Conservation (phyloP, 2,797 vertebrate species). For the Spondyliosoma cantharus region DNA sequence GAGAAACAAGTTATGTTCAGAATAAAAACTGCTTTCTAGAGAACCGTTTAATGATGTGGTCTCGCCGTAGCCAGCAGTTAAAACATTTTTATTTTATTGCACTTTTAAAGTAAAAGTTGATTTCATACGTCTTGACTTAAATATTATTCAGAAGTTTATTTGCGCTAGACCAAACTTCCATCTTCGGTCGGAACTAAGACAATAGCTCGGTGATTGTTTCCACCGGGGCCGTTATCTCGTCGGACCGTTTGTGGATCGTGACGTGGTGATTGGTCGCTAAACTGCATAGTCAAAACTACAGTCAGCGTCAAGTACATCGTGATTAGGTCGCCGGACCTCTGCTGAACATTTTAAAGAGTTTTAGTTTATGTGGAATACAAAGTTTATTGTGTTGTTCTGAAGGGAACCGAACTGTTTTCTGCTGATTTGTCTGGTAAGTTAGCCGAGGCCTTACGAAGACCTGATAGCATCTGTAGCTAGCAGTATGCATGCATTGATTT, state of each 20-base stretch:
- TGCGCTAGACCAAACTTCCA: background rate
- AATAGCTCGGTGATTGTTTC: conserved; percentile 36
- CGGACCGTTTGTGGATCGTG: conserved; percentile 61
- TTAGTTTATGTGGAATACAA: conserved; percentile 12
- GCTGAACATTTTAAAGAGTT: background rate
- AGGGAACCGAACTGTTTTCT: conserved; percentile 1
- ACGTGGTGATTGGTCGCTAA: conserved; percentile 76
- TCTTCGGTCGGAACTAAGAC: conserved; percentile 32
- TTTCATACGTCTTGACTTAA: background rate
- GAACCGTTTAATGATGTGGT: background rate
- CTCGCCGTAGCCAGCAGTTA: background rate
- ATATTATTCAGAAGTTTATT: background rate
- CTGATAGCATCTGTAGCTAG: conserved; percentile 53
- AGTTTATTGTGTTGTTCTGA: conserved; percentile 1
- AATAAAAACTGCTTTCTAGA: no score
- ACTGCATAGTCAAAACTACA: conserved; percentile 22
- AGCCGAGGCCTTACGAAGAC: conserved; percentile 54
- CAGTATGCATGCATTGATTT: background rate
- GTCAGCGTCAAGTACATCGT: background rate
- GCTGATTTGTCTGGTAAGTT: conserved; percentile 62
- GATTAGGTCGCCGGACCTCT: background rate
- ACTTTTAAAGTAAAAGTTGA: background rate
- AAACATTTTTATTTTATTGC: background rate
- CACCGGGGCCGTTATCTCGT: conserved; percentile 17
- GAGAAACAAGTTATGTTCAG: background rate